These are phyloP conservation scores for Trinorchestia longiramus DNA, from an alignment of 1,140 invertebrate genomes.

Conservation along the genomic window DNA sequence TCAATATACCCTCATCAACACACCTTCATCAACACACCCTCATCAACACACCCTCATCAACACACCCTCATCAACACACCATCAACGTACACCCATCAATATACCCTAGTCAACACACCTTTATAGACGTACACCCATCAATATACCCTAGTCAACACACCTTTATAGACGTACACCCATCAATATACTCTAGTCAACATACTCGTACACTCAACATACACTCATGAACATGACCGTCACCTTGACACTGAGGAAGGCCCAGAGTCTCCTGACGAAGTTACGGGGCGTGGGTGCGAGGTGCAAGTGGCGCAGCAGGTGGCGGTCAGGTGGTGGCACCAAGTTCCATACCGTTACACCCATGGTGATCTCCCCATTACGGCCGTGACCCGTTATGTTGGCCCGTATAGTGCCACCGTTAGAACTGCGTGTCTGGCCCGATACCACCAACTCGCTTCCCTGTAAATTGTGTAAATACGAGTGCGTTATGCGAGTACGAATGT, in stretches of 20 bases:
- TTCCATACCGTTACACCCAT: conserved; percentile 65
- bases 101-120: too few relatives aligned
- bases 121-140: too few relatives aligned
- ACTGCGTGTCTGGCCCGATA: conserved; percentile 46
- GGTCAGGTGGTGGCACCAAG: conserved; percentile 63
- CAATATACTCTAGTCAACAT: too few relatives aligned
- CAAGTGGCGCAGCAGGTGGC: conserved; percentile 62
- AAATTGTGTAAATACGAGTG: background rate
- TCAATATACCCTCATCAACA: too few relatives aligned
- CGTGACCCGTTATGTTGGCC: conserved; percentile 47
- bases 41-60: too few relatives aligned
- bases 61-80: too few relatives aligned
- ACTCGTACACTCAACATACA: too few relatives aligned
- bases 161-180: too few relatives aligned
- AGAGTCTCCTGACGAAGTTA: conserved; percentile 67
- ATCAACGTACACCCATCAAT: too few relatives aligned
- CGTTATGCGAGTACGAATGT: too few relatives aligned
- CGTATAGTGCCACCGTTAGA: background rate
- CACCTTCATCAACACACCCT: too few relatives aligned
- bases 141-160: too few relatives aligned
- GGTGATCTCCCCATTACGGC: conserved; percentile 64
- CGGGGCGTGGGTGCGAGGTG: conserved; percentile 65
- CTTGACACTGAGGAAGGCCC: conserved; percentile 67
- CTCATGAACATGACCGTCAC: conserved; percentile 8
- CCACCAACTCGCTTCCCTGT: conserved; percentile 47